Evolutionary conservation across 1,140 invertebrate genomes (phyloP), one percentile per base, ranked within the genome.

Genomic region (Drosophila sproati): DNA sequence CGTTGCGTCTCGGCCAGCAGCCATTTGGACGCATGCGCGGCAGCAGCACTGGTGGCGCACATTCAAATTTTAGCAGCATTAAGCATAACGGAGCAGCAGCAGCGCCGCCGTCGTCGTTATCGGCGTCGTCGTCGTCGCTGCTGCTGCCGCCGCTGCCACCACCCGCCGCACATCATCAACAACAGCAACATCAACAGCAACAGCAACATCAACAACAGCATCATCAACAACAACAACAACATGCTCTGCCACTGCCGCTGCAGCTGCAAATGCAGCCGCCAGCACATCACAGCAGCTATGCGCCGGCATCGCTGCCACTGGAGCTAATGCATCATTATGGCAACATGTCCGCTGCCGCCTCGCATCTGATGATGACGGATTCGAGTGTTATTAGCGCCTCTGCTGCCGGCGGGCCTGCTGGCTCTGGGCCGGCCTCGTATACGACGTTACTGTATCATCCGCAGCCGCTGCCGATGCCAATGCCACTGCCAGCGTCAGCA

Each of bases 321-420:
- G 88, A 76, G 64, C 63, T 69, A 61, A 77, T 73, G 57, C 80
- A 87, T 68, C 78, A 81, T 50, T 77, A 77, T 29, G 66, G 66
- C 28, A 56, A 77, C 32, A 73, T 77, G 61, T 80, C 87, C 0
- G 82, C 88, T 0, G 91, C 91, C 10, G 87, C 91, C 34, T 92
- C 91, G 0, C 91, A 92, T 52, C 77, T 92, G 4, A 92, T 92
- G 91, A 92, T 92, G 91, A 92, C 88, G 8, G 91, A 92, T 70
- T 92, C 91, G 43, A 92, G 91, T 62, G 91, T 92, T 5, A 92
- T 92, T 39, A 82, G 91, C 39, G 91, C 91, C 8, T 83, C 91
- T 2, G 82, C 91, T 4, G 81, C 78, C n/a, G 87, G 91, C 4
- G 76, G 72, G 7, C 62, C 56, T 35, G 54, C 5, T 71, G 75